Evolutionary conservation across 1,140 invertebrate genomes (phyloP).

Genomic region (Atopsyche davidsoni): DNA sequence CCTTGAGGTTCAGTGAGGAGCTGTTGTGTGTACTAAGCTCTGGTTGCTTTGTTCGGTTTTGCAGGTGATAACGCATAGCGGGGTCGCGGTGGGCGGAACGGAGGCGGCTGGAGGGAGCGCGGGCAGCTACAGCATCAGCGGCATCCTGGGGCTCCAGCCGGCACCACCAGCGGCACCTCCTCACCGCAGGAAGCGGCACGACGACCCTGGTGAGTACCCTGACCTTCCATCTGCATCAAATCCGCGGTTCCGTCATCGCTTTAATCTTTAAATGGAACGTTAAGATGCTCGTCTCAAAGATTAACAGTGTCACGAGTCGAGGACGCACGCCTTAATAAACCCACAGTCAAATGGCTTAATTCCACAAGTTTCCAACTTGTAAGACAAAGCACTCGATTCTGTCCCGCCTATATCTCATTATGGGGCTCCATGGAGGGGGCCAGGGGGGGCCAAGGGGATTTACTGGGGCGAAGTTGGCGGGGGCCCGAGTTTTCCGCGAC

Average conservation of each 20-base stretch:
- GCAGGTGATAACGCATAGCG: constrained; percentile 58
- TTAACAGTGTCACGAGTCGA: too few species aligned
- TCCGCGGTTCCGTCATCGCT: too few species aligned
- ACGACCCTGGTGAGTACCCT: constrained; percentile 39
- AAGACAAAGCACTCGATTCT: too few species aligned
- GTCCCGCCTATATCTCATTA: too few species aligned
- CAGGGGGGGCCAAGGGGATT: constrained; percentile 3
- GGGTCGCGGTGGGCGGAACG: constrained; percentile 46
- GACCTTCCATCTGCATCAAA: too few species aligned
- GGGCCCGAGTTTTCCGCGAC: constrained; percentile 19
- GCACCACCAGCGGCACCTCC: constrained; percentile 30
- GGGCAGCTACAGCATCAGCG: constrained; percentile 87
- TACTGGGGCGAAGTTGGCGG: constrained; percentile 19
- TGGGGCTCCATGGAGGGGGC: neutral
- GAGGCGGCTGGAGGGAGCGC: constrained; percentile 49
- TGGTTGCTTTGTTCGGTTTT: constrained; percentile 3
- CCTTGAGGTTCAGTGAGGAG: neutral
- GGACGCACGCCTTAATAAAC: too few species aligned
- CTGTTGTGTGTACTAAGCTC: neutral
- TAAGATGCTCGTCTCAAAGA: too few species aligned
- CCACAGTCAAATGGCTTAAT: too few species aligned
- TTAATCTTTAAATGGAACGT: too few species aligned
- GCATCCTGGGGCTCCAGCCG: constrained; percentile 77
- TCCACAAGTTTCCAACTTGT: too few species aligned
- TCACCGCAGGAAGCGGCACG: constrained; percentile 44